phyloP scores from a whole-genome alignment of 2,888 invertebrate genomes.

The Euphydryas editha region DNA sequence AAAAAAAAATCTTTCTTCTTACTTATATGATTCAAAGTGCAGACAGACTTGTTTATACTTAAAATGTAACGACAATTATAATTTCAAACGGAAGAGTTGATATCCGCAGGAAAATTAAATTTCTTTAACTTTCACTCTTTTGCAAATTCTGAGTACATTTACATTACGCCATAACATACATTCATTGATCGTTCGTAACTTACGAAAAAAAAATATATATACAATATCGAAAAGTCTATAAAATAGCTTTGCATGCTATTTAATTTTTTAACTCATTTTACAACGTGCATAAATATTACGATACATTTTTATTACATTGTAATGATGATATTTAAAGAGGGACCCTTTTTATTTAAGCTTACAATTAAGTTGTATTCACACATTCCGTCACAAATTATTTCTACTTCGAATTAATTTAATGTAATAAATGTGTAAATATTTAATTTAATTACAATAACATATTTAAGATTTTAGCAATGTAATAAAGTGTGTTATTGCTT shows the following conservation, averaged over 20 bases:
- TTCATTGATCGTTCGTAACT: constrained; percentile 10
- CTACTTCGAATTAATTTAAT: too few species aligned
- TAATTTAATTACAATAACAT: background rate
- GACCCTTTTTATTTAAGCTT: background rate
- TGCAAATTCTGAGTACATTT: background rate
- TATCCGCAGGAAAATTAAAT: background rate
- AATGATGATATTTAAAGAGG: background rate
- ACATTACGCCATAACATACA: background rate
- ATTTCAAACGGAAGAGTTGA: background rate
- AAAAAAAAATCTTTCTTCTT: too few species aligned
- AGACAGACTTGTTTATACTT: background rate
- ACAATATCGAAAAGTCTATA: background rate
- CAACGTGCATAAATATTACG: background rate
- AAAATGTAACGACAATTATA: background rate
- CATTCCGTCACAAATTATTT: too few species aligned
- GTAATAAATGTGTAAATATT: constrained; percentile 2
- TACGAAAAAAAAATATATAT: constrained; percentile 6
- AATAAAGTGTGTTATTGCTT: constrained; percentile 5
- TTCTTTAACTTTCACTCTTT: constrained; percentile 10
- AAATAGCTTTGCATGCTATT: constrained; percentile 15
- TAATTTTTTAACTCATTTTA: background rate
- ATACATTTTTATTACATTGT: background rate
- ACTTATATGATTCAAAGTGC: background rate
- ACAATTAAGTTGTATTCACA: too few species aligned
- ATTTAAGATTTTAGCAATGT: constrained; percentile 1